phyloP scores from a whole-genome alignment of 2,113 vertebrate species.

The Vulpes ferrilata region DNA sequence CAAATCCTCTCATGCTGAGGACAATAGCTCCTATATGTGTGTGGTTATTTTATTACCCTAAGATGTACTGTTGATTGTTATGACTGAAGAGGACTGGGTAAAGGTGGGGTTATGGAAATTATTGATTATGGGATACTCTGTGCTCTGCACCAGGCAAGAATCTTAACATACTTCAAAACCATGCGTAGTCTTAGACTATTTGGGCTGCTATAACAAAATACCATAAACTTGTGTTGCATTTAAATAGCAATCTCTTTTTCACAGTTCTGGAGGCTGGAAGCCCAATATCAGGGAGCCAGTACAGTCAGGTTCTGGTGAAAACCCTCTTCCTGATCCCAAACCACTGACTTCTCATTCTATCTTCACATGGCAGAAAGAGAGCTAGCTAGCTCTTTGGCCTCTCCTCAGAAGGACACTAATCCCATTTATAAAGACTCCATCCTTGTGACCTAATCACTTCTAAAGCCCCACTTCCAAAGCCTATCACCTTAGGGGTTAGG shows the following conservation, averaged over 20 bases:
- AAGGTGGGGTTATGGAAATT: neutral
- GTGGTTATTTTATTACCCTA: slow-evolving; percentile 5
- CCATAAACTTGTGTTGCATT: neutral
- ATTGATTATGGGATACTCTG: neutral
- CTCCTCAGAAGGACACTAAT: neutral
- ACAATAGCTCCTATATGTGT: neutral
- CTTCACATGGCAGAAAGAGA: neutral
- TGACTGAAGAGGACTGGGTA: neutral
- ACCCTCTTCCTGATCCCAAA: no score
- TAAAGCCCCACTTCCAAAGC: neutral
- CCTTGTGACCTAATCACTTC: neutral
- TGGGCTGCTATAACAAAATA: neutral
- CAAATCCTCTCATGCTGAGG: neutral
- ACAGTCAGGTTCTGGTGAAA: neutral
- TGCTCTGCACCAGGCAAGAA: neutral
- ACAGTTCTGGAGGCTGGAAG: neutral
- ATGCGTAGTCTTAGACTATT: neutral
- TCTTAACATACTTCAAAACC: neutral
- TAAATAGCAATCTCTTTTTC: neutral
- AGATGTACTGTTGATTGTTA: neutral
- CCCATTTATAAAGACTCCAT: neutral
- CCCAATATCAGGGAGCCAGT: neutral
- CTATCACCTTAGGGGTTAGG: neutral
- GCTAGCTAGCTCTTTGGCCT: neutral
- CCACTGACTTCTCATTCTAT: neutral